These are phyloP conservation scores for Proterorhinus semilunaris DNA, from an alignment of 2,113 vertebrate species.

Conservation along the genomic window DNA sequence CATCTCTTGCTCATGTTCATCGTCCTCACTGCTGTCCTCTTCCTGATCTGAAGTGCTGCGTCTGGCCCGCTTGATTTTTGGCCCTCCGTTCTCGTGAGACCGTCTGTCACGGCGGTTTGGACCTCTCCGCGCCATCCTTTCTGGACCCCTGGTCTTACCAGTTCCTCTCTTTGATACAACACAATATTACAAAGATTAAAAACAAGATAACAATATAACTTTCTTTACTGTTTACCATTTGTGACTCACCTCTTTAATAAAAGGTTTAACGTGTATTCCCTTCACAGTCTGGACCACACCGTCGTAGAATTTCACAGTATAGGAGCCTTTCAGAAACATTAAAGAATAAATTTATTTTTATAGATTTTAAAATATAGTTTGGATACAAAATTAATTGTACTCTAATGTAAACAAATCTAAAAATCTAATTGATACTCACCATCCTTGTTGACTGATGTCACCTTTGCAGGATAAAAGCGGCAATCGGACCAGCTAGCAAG, in stretches of 20 bases:
- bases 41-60: constrained; percentile 72
- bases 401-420: background rate
- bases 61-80: constrained; percentile 59
- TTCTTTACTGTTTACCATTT: background rate
- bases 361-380: background rate
- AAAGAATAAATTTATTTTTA: background rate
- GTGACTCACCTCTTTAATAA: constrained; percentile 83
- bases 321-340: constrained; percentile 81
- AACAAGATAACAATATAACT: background rate
- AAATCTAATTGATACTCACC: constrained; percentile 74
- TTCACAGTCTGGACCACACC: constrained; percentile 96
- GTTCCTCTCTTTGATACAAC: constrained; percentile 48
- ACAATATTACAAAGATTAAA: background rate
- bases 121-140: constrained; percentile 55
- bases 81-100: constrained; percentile 63
- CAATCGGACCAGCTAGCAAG: constrained; percentile 98
- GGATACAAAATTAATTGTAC: background rate
- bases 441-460: constrained; percentile 93
- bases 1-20: constrained; percentile 48
- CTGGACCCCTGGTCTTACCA: constrained; percentile 53
- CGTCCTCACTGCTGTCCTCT: constrained; percentile 67
- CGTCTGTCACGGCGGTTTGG: constrained; percentile 57
- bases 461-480: constrained; percentile 96
- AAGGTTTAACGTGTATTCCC: constrained; percentile 94
- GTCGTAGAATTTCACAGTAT: constrained; percentile 98